Base-by-base conservation (phyloP, 2,888 invertebrate species). In the Ceratothoa steindachneri region DNA sequence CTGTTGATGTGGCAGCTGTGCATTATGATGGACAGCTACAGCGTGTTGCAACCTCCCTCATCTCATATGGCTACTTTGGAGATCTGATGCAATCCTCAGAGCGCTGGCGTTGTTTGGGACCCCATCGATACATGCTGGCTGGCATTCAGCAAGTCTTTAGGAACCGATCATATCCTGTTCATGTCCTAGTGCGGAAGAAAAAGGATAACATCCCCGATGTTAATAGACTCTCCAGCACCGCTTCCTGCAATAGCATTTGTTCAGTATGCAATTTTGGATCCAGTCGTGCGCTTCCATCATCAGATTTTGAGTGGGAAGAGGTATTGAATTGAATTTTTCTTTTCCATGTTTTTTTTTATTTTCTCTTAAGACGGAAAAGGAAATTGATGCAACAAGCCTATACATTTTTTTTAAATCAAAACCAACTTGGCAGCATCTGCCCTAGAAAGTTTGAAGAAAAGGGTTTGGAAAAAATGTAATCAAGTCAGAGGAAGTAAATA, bases 31-130 rank as follows among this genome's bases (percentile, higher is more conserved):
- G 60, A 22, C 19, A 24, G 27, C 24, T 60, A 24, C 60, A 60
- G n/a, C 19, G 60, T 12, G 60, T 60, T 60, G 60, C 24, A 15
- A 60, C 60, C 60, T 24, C 60, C 2, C n/a, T 60, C 27, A 24
- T 60, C n/a, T 60, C 60, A 15, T 60, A 60, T 24, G 60, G 60
- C 12, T 60, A 60, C 60, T 60, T 60, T 24, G 60, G 60, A 12
- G 60, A 60, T 24, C 60, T 60, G 2, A 22, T 60, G 60, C 60
- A 24, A 12, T 60, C 60, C n/a, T 60, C 60, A 24, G 60, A 60
- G 60, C 2, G 24, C 12, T 7, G 19, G 22, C n/a, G 60, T 2
- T 60, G 60, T 60, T 24, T 60, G 2, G 60, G 60, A 3, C 60
- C 60, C 12, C 60, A n/a, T 22, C 1, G 60, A 7, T 60, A 60